Evolutionary conservation across 2,113 vertebrate species (phyloP).

Genomic region (Seriola quinqueradiata): DNA sequence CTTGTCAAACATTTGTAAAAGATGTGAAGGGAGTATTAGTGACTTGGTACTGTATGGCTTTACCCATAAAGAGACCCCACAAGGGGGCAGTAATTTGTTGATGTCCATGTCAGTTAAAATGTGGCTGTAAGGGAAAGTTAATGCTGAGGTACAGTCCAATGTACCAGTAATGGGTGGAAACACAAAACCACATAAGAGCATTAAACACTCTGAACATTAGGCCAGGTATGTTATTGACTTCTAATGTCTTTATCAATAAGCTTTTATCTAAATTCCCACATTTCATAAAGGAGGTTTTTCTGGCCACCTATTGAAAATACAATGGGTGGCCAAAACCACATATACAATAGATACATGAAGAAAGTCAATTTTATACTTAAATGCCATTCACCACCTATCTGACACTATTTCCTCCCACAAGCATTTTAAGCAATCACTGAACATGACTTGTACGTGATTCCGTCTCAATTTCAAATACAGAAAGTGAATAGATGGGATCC

Average conservation of each 20-base stretch:
- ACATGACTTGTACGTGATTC: neutral
- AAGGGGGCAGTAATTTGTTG: conserved; percentile 71
- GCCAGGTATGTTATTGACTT: conserved; percentile 13
- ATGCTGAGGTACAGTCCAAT: conserved; percentile 25
- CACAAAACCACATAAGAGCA: conserved; percentile 10
- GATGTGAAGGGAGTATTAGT: neutral
- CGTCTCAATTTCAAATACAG: neutral
- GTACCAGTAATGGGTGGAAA: conserved; percentile 32
- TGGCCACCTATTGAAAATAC: neutral
- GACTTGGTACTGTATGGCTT: conserved; percentile 12
- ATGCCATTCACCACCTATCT: neutral
- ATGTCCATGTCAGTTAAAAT: conserved; percentile 38
- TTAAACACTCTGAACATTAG: conserved; percentile 24
- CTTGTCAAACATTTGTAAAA: conserved; percentile 5
- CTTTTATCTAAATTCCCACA: neutral
- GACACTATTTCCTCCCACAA: neutral
- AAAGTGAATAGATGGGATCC: neutral
- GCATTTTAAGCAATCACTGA: neutral
- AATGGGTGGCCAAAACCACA: neutral
- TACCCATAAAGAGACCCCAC: conserved; percentile 57
- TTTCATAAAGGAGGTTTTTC: conserved; percentile 4
- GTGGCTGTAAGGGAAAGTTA: conserved; percentile 23
- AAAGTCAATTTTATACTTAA: conserved; percentile 6
- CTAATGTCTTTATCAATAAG: neutral
- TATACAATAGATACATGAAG: neutral